phyloP scores from a whole-genome alignment of 2,888 invertebrate species.

The Aromia moschata region DNA sequence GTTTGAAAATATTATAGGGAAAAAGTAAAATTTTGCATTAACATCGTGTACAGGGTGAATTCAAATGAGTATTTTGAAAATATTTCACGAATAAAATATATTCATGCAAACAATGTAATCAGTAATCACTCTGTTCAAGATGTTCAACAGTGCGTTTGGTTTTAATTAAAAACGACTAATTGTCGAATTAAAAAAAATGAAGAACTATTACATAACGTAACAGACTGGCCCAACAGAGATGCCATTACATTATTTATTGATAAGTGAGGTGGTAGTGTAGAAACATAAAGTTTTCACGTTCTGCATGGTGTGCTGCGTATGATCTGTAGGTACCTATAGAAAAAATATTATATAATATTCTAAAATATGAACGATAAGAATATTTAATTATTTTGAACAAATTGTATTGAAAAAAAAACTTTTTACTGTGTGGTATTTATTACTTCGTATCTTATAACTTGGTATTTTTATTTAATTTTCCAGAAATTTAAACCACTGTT shows the following conservation, averaged over 20 bases:
- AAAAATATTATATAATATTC: no score
- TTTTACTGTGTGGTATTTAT: no score
- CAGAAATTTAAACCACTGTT: no score
- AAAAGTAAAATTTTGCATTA: slow-evolving; percentile 20
- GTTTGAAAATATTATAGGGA: slow-evolving; percentile 37
- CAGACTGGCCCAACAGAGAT: slow-evolving; percentile 15
- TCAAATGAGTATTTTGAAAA: no score
- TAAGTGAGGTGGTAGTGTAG: neutral
- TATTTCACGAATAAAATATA: no score
- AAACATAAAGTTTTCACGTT: slow-evolving; percentile 1
- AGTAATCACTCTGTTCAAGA: neutral
- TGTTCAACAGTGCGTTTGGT: slow-evolving; percentile 1
- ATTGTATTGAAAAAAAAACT: no score
- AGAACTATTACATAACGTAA: neutral
- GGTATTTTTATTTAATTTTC: no score
- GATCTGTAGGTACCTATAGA: no score
- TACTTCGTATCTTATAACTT: no score
- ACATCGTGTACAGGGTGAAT: slow-evolving; percentile 1
- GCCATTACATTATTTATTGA: slow-evolving; percentile 26
- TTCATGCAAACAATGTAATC: neutral
- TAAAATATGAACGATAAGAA: no score
- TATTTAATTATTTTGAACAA: no score
- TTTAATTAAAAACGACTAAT: neutral
- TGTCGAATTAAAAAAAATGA: neutral
- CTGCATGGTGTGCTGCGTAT: neutral